Percentiles rank a stretch among this genome's conserved stretches.
Conservation (phyloP, 2,113 vertebrate species). For the Excalfactoria chinensis region DNA sequence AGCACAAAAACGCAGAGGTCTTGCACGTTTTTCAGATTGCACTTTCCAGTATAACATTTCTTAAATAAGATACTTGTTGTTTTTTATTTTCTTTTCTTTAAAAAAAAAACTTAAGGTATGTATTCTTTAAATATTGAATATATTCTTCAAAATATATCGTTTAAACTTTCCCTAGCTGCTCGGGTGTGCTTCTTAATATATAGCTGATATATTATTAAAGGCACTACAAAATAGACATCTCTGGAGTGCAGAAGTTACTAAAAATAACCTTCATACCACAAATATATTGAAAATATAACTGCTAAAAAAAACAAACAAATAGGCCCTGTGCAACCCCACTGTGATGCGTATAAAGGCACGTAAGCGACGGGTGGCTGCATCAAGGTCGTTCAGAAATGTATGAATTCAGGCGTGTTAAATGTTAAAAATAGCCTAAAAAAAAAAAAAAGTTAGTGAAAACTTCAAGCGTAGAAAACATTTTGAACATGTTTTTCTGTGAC, state of each 20-base stretch:
- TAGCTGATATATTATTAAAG: slow-evolving; percentile 83
- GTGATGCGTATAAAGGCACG: slow-evolving; percentile 55
- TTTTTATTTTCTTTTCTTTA: slow-evolving; percentile 31
- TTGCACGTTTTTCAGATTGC: slow-evolving; percentile 78
- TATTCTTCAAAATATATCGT: slow-evolving; percentile 79
- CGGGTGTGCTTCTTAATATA: slow-evolving; percentile 80
- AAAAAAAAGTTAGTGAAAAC: slow-evolving; percentile 79
- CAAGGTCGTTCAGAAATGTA: slow-evolving; percentile 78
- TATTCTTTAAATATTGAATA: slow-evolving; percentile 82
- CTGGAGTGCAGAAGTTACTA: slow-evolving; percentile 85
- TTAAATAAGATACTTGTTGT: slow-evolving; percentile 80
- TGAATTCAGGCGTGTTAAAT: slow-evolving; percentile 69
- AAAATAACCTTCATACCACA: slow-evolving; percentile 88
- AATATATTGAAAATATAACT: slow-evolving; percentile 80
- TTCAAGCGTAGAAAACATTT: slow-evolving; percentile 84
- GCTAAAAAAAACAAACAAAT: slow-evolving; percentile 46
- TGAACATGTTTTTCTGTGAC: slow-evolving; percentile 35
- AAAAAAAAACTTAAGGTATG: slow-evolving; percentile 52
- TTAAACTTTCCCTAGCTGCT: slow-evolving; percentile 81
- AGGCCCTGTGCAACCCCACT: slow-evolving; percentile 72
- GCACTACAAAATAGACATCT: slow-evolving; percentile 85
- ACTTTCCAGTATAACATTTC: slow-evolving; percentile 82
- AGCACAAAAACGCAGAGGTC: slow-evolving; percentile 75
- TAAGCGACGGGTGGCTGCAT: slow-evolving; percentile 65
- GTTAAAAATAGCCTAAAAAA: slow-evolving; percentile 77